Percentiles rank a stretch among this genome's conserved stretches.
Conservation (phyloP, 1,140 invertebrate species). For the Leptopilina boulardi region DNA sequence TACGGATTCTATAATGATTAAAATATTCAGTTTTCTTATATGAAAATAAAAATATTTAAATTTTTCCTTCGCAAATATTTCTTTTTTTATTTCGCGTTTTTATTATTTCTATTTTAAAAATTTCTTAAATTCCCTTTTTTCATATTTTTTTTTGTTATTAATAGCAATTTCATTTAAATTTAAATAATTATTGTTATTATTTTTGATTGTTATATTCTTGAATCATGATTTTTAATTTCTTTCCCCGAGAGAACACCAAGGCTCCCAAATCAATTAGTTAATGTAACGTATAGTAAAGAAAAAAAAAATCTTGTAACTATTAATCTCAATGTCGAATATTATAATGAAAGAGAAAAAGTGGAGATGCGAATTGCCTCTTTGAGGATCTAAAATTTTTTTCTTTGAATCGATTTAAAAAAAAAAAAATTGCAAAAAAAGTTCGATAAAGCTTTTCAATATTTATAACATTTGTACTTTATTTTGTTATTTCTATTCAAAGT, state of each 20-base stretch:
- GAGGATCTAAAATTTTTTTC: not conserved
- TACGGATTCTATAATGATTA: not conserved
- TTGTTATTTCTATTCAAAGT: not conserved
- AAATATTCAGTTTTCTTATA: not conserved
- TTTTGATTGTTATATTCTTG: no score
- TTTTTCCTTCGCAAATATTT: no score
- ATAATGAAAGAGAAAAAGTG: not conserved
- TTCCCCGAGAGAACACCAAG: constrained; percentile 14
- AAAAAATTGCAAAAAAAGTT: not conserved
- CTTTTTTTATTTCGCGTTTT: no score
- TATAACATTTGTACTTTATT: not conserved
- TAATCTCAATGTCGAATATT: constrained; percentile 12
- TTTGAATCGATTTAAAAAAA: not conserved
- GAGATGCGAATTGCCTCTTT: constrained; percentile 11
- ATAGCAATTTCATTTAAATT: no score
- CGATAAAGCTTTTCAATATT: constrained; percentile 11
- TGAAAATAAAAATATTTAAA: no score
- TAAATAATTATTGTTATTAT: no score
- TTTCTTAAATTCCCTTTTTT: no score
- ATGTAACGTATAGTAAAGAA: constrained; percentile 8
- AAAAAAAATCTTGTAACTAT: not conserved
- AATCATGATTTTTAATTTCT: not conserved
- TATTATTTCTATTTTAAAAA: no score
- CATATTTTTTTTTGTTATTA: no score
- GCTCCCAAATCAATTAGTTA: constrained; percentile 29